These are phyloP conservation scores for Sesia apiformis DNA, from an alignment of 2,888 invertebrate genomes.

Conservation along the genomic window DNA sequence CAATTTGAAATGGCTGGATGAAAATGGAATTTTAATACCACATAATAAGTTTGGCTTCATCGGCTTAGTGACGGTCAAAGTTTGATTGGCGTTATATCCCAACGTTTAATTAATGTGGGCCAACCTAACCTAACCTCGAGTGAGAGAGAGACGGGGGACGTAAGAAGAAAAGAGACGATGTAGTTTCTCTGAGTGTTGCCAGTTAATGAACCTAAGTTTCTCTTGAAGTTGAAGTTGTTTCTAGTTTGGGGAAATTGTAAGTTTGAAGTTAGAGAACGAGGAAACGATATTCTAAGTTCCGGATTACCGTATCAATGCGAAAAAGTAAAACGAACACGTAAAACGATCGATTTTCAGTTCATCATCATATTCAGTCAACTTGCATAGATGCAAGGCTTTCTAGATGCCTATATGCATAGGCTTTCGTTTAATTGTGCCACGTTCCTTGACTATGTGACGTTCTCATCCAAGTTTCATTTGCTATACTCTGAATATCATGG, in stretches of 20 bases:
- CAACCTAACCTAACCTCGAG: slow-evolving; percentile 45
- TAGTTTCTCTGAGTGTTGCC: slow-evolving; percentile 49
- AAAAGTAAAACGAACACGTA: too few species aligned
- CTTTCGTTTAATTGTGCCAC: too few species aligned
- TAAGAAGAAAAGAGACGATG: slow-evolving; percentile 32
- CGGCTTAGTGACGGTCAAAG: slow-evolving; percentile 68
- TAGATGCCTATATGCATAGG: too few species aligned
- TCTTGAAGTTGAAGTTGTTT: slow-evolving; percentile 36
- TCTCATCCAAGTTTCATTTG: too few species aligned
- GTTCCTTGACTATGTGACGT: too few species aligned
- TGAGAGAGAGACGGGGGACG: slow-evolving; percentile 30
- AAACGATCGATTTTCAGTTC: too few species aligned
- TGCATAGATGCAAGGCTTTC: too few species aligned
- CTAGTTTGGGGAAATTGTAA: slow-evolving; percentile 44
- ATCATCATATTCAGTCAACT: too few species aligned
- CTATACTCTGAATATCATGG: too few species aligned
- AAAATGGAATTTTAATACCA: slow-evolving; percentile 70
- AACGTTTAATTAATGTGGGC: slow-evolving; percentile 66
- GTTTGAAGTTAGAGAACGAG: slow-evolving; percentile 19
- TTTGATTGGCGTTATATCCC: slow-evolving; percentile 71
- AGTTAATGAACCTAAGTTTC: slow-evolving; percentile 54
- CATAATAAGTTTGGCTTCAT: slow-evolving; percentile 67
- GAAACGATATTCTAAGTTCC: too few species aligned
- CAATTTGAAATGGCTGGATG: slow-evolving; percentile 48
- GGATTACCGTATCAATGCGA: too few species aligned